phyloP scores from a whole-genome alignment of 2,113 vertebrate species.

The Mystacornis crossleyi region DNA sequence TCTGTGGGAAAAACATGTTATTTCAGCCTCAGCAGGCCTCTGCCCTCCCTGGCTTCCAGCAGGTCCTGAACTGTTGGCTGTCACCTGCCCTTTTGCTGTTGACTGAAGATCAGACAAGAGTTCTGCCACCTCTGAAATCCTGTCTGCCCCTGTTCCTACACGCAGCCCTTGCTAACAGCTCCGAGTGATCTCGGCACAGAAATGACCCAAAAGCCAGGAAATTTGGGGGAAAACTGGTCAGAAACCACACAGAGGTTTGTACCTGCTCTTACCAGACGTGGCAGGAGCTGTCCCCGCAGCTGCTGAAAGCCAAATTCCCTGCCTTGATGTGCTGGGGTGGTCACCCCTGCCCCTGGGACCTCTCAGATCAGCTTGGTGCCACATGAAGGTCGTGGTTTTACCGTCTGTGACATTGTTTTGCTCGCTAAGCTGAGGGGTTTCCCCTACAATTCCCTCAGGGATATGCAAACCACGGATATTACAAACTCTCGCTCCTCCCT shows the following conservation, averaged over 20 bases:
- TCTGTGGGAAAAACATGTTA: background rate
- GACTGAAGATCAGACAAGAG: background rate
- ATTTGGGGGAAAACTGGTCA: accelerated
- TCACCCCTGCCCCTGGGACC: background rate
- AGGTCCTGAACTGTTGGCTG: background rate
- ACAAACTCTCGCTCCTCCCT: background rate
- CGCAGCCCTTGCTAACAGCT: background rate
- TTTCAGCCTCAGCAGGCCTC: background rate
- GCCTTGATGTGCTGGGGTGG: background rate
- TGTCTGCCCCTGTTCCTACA: background rate
- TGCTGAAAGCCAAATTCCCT: background rate
- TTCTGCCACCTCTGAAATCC: background rate
- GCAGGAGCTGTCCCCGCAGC: background rate
- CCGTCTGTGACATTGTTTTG: accelerated
- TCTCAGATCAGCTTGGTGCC: background rate
- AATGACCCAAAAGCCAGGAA: background rate
- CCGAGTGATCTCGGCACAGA: background rate
- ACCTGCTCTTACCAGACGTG: background rate
- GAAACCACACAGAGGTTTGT: accelerated
- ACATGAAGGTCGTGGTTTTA: accelerated
- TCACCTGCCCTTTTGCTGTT: background rate
- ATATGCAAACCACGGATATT: accelerated
- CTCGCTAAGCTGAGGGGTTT: background rate
- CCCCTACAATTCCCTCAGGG: background rate
- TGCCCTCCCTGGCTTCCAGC: background rate